phyloP scores from a whole-genome alignment of 2,888 invertebrate species.

The Venustoraphidia nigricollis region DNA sequence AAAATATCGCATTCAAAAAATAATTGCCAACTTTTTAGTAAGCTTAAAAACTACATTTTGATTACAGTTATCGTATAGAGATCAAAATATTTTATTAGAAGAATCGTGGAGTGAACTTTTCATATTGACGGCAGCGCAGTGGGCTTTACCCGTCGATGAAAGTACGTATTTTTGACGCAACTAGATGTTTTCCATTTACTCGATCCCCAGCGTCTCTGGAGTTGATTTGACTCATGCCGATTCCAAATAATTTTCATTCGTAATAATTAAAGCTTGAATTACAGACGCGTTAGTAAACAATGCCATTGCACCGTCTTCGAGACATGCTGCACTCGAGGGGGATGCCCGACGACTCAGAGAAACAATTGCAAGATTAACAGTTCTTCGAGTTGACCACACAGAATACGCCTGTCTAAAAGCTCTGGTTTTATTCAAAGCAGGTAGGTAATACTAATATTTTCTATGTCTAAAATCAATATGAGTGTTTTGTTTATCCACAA shows the following conservation, averaged over 20 bases:
- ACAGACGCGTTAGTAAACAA: conserved; percentile 23
- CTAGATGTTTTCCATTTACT: background rate
- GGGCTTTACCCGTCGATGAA: conserved; percentile 59
- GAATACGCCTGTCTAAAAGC: conserved; percentile 80
- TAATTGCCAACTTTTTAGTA: too few relatives aligned
- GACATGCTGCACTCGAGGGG: conserved; percentile 37
- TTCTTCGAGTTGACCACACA: conserved; percentile 57
- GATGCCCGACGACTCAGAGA: conserved; percentile 44
- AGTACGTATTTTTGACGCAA: conserved; percentile 28
- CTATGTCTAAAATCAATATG: too few relatives aligned
- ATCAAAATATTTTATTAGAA: conserved; percentile 58
- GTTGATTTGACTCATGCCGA: background rate
- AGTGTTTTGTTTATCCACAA: too few relatives aligned
- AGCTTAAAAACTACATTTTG: background rate
- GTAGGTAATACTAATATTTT: conserved; percentile 41
- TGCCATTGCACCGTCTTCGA: conserved; percentile 31
- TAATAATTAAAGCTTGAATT: background rate
- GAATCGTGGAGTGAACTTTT: conserved; percentile 76
- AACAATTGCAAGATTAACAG: conserved; percentile 46
- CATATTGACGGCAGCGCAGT: conserved; percentile 68
- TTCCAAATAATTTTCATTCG: background rate
- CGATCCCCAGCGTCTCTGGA: background rate
- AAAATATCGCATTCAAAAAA: too few relatives aligned
- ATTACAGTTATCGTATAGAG: conserved; percentile 44
- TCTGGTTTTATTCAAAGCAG: conserved; percentile 64